Evolutionary conservation across 2,113 vertebrate genomes (phyloP), one percentile per base, ranked within the genome.

Genomic region (Shinisaurus crocodilurus): DNA sequence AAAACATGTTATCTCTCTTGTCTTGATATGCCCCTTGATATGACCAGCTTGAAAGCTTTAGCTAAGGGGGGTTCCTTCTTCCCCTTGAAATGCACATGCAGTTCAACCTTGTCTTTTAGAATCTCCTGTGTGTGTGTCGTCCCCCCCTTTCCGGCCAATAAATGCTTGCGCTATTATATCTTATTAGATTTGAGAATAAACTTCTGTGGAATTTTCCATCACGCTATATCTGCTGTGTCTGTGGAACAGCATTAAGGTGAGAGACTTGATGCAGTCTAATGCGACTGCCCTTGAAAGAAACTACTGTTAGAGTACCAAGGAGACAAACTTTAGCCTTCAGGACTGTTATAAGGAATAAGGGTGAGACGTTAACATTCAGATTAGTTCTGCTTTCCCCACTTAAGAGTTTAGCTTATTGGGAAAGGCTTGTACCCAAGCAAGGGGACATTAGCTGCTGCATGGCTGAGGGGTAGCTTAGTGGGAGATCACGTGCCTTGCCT

Each of bases 281-380:
- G 87, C 29, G 4, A n/a, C 91, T 94, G 50, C 79, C 91, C 92
- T 88, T 91, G 92, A 94, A 82, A 92, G 69, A 91, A 86, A 80
- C 88, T 92, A 60, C 87, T 83, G 65, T 93, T 85, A 95, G 85
- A 92, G 90, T 89, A 92, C 20, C 50, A 91, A 89, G 90, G 90
- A 93, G 90, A 89, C 34, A 91, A 60, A 74, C 69, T 48, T 90
- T 88, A 9, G 12, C 88, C 87, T 77, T 87, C 40, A 82, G 63
- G 32, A 69, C 72, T 87, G 69, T 92, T 82, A 88, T 70, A 82
- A 74, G 88, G 92, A 90, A 92, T 48, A 93, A 81, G 27, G 50
- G 65, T 13, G 50, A 90, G 43, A 85, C 6, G 60, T 20, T 84
- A 75, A 50, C 63, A 89, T 1, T 83, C 37, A 76, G 88, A 90